Base-by-base conservation (phyloP, 2,797 vertebrate species). In the Cryptoblepharus egeriae region DNA sequence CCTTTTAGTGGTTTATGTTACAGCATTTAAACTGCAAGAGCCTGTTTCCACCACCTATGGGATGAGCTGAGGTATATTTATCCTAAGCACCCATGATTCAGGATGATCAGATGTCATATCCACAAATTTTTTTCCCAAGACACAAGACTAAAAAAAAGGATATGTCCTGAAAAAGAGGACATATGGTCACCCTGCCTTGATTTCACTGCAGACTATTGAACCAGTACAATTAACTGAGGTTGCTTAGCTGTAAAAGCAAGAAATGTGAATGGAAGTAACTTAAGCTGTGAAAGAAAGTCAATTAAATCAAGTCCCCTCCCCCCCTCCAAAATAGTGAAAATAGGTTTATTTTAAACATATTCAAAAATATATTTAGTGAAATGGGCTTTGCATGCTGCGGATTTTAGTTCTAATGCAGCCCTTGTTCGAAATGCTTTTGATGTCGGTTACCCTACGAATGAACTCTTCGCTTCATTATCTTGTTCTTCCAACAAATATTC, bases 381-480 rank as follows among this genome's bases (percentile, higher is more conserved):
- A 79, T 77, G 57, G 1, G 3, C 49, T 85, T 88, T 87, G 60
- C 28, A 57, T 78, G 42, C 4, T 32, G 2, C 63, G 26, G 60
- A 75, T 67, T 84, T 88, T 57, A 45, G 9, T 85, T 73, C 52
- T 85, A 82, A 86, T 57, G 3, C 11, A 64, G 65, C 15, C 3
- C 22, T 79, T 77, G 85, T 81, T 65, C 80, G 4, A 84, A 91
- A 20, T 61, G 68, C 68, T 70, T 81, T 28, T 79, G 35, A 84
- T 80, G 13, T 4, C 28, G 65, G 26, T n/a, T 90, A 75, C 55
- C 88, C 84, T 87, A 74, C 77, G 70, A 88, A 80, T 87, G 82
- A 92, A 92, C 81, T 77, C 69, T 32, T 81, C 75, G 13, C 13
- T 15, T 88, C 74, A 89, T 79, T 68, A 73, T 77, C 80, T 71